A percentile compares a stretch with the other conserved stretches of the same genome.
phyloP scores from a whole-genome alignment of 2,113 vertebrate species.

The Aldabrachelys gigantea region DNA sequence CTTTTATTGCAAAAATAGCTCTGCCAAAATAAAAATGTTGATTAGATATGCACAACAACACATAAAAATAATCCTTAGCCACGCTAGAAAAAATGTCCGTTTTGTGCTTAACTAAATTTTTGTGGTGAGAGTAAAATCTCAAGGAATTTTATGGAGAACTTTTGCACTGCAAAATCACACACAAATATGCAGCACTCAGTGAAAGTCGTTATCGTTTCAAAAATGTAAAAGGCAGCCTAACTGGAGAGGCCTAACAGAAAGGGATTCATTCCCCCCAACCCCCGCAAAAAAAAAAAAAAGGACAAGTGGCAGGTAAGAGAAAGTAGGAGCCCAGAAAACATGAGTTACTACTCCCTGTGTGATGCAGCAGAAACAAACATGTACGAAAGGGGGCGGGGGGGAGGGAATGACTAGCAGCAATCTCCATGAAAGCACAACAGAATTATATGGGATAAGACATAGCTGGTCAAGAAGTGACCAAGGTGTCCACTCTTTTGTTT shows the following conservation, averaged over 20 bases:
- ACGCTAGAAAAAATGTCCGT: constrained; percentile 29
- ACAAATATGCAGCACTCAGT: neutral
- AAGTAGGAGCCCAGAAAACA: constrained; percentile 20
- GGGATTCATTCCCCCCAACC: neutral
- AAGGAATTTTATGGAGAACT: constrained; percentile 55
- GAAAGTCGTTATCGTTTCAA: constrained; percentile 41
- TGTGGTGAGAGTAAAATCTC: constrained; percentile 44
- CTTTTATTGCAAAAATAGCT: constrained; percentile 37
- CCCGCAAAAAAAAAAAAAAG: neutral
- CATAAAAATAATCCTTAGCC: constrained; percentile 44
- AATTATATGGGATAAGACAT: neutral
- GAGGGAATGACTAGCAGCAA: neutral
- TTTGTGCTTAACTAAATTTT: constrained; percentile 56
- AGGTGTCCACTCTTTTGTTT: neutral
- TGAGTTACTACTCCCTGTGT: neutral
- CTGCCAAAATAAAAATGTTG: constrained; percentile 37
- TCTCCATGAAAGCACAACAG: neutral
- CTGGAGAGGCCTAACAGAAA: constrained; percentile 38
- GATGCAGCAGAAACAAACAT: neutral
- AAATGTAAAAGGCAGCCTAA: neutral
- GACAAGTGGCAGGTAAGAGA: constrained; percentile 4
- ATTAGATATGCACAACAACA: constrained; percentile 60
- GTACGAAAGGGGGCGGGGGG: neutral
- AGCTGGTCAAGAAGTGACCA: neutral
- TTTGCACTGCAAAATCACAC: constrained; percentile 41